Evolutionary conservation across 2,888 invertebrate species (phyloP).

Genomic region (Helobdella robusta): DNA sequence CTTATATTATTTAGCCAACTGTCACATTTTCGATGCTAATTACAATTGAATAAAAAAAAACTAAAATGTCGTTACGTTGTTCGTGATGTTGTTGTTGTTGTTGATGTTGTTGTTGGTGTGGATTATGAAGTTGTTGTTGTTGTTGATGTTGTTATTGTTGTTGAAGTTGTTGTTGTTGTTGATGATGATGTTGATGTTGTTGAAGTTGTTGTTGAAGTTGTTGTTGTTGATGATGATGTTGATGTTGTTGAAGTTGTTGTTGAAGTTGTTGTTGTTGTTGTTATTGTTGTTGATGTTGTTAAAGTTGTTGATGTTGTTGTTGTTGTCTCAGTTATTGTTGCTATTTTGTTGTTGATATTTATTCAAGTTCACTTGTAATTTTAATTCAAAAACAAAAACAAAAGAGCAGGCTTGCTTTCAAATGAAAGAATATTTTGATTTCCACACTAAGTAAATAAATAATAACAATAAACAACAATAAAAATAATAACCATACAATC

Average conservation of each 20-base stretch:
- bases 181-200: not conserved
- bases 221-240: not conserved
- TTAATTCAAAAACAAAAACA: too few relatives aligned
- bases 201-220: not conserved
- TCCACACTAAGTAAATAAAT: too few relatives aligned
- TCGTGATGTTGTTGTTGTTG: not conserved
- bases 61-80: too few relatives aligned
- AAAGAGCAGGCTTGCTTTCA: too few relatives aligned
- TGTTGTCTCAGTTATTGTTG: not conserved
- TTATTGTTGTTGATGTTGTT: too few relatives aligned
- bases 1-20: too few relatives aligned
- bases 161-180: not conserved
- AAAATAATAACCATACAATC: too few relatives aligned
- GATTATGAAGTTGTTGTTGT: not conserved
- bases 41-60: too few relatives aligned
- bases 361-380: too few relatives aligned
- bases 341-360: not conserved
- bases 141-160: not conserved
- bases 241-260: not conserved
- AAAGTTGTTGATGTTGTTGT: not conserved
- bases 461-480: too few relatives aligned
- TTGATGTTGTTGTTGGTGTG: not conserved
- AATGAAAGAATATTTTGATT: too few relatives aligned
- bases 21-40: too few relatives aligned
- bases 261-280: not conserved